Conservation (phyloP, 2,113 vertebrate genomes). For the Salvelinus alpinus region DNA sequence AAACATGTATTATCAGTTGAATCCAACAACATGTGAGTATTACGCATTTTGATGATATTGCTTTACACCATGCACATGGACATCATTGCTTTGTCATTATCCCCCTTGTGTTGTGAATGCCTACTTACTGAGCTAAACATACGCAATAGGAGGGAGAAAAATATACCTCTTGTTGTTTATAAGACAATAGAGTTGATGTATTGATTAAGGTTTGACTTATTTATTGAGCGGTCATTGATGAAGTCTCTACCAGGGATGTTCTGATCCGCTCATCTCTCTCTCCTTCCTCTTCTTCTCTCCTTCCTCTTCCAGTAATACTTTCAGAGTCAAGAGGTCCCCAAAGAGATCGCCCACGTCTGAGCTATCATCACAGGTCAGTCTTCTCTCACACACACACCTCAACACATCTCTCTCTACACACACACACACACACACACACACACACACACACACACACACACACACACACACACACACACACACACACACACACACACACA, state of each 20-base stretch:
- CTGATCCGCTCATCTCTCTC: background rate
- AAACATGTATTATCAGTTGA: background rate
- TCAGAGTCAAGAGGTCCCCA: constrained; percentile 98
- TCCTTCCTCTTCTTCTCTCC: background rate
- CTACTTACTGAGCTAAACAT: background rate
- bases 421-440: too few species aligned
- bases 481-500: background rate
- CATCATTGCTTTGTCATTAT: background rate
- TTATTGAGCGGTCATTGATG: background rate
- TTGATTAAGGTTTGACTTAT: too few species aligned
- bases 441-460: background rate
- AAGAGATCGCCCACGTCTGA: constrained; percentile 82
- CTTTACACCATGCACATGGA: too few species aligned
- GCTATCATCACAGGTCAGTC: constrained; percentile 82
- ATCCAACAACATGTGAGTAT: background rate
- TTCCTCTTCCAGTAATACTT: constrained; percentile 87
- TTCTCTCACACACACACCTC: background rate
- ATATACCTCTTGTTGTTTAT: background rate
- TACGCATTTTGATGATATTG: too few species aligned
- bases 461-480: background rate
- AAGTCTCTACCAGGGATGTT: background rate
- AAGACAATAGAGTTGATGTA: background rate
- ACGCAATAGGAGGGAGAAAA: background rate
- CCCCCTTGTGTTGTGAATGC: background rate
- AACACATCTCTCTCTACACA: background rate